Percentiles rank a stretch among this genome's conserved stretches.
Conservation (phyloP, 1,140 invertebrate species). For the Diprion similis region DNA sequence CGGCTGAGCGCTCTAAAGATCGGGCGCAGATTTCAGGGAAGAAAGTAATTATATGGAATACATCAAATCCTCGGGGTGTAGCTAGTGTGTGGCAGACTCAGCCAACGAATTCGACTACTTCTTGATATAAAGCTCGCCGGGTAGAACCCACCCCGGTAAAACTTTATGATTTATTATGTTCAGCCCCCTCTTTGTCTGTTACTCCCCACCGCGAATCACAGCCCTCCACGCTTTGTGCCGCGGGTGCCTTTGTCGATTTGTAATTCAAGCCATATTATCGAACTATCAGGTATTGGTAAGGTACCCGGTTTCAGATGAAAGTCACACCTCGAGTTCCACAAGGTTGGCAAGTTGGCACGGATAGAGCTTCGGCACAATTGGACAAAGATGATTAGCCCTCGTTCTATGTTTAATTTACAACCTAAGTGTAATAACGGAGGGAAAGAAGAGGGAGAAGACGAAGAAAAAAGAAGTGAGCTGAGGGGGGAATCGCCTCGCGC, state of each 20-base stretch:
- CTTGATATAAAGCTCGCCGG: neutral
- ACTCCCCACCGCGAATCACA: too few species aligned
- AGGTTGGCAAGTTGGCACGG: too few species aligned
- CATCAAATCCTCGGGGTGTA: slow-evolving; percentile 25
- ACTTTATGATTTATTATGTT: slow-evolving; percentile 28
- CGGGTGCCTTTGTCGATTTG: too few species aligned
- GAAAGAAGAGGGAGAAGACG: too few species aligned
- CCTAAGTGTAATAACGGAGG: neutral
- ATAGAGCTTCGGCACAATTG: neutral
- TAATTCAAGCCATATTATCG: too few species aligned
- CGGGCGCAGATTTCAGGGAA: slow-evolving; percentile 36
- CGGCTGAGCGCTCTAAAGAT: slow-evolving; percentile 27
- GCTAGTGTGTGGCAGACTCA: slow-evolving; percentile 14
- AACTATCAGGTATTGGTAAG: too few species aligned
- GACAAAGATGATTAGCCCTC: slow-evolving; percentile 3
- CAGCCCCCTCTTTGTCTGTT: neutral
- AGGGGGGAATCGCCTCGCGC: neutral
- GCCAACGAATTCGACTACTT: slow-evolving; percentile 8
- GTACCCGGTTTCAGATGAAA: too few species aligned
- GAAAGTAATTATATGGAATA: slow-evolving; percentile 44
- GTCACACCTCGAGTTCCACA: too few species aligned
- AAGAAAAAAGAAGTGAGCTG: neutral
- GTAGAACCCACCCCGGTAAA: neutral
- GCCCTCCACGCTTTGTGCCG: too few species aligned
- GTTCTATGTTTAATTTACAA: neutral